phyloP scores from a whole-genome alignment of 2,888 invertebrate genomes.

The Serrognathus titanus region DNA sequence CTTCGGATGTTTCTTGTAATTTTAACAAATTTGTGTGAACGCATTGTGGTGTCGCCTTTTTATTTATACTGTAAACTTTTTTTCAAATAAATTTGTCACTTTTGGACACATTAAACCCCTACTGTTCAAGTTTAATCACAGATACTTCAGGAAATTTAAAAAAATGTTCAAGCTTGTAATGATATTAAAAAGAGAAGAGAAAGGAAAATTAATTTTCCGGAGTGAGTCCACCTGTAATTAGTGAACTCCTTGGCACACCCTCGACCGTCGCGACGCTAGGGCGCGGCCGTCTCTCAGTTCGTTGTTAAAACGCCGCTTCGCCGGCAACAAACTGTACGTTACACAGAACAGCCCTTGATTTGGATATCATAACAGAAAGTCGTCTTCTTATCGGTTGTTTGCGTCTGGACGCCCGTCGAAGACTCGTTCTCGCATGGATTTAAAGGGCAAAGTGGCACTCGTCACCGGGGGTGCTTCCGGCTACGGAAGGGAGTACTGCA shows the following conservation, averaged over 20 bases:
- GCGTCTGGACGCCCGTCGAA: too few species aligned
- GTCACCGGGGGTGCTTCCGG: slow-evolving; percentile 73
- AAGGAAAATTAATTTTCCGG: too few species aligned
- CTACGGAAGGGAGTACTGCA: slow-evolving; percentile 68
- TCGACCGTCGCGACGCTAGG: slow-evolving; percentile 31
- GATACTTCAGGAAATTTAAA: too few species aligned
- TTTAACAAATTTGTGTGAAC: slow-evolving; percentile 18
- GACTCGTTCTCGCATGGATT: slow-evolving; percentile 54
- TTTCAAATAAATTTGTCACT: slow-evolving; percentile 27
- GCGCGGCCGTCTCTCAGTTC: slow-evolving; percentile 26
- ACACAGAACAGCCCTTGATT: too few species aligned
- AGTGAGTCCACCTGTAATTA: slow-evolving; percentile 6
- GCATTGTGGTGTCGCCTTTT: slow-evolving; percentile 38
- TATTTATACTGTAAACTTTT: slow-evolving; percentile 35
- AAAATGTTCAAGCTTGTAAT: too few species aligned
- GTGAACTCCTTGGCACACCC: slow-evolving; percentile 18
- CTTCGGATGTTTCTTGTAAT: slow-evolving; percentile 13
- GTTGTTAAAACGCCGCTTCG: slow-evolving; percentile 14
- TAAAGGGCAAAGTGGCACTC: slow-evolving; percentile 70
- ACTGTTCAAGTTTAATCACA: too few species aligned
- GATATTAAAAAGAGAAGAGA: too few species aligned
- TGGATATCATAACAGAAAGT: too few species aligned
- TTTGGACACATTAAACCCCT: slow-evolving; percentile 14
- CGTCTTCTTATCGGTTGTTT: too few species aligned
- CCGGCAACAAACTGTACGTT: background rate